Base-by-base conservation (phyloP, 2,113 vertebrate species). In the Numida meleagris region DNA sequence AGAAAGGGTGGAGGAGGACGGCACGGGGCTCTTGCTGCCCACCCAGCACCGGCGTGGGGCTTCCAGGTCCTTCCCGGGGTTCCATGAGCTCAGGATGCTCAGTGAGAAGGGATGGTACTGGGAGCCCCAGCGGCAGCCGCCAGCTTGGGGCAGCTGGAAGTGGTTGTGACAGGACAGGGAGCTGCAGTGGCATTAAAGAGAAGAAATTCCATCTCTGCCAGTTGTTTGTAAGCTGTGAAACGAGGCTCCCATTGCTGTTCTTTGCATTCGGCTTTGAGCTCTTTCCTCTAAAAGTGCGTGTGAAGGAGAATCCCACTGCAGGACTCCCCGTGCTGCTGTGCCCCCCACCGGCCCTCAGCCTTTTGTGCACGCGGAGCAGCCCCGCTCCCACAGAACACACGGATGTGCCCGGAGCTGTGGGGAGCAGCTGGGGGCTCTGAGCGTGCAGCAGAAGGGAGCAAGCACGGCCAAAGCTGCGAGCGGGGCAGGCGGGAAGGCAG, bases 361-460 rank as follows among this genome's bases (percentile, higher is more conserved):
- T 53, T 53, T 29, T 27, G n/a, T 43, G 55, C 12, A 55, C 83
- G 2, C 5, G 9, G 43, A 27, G 12, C 13, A 11, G 25, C 24
- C 46, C 57, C 12, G 11, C 71, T 76, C 75, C 61, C 15, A 73
- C 42, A 16, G 0, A 10, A 36, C 46, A 4, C 29, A 43, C 2
- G 1, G 38, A 82, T 1, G 0, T 34, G 83, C 82, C 77, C 7
- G 12, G 46, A 57, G 27, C 66, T 15, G 0, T 53, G 4, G 65
- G 51, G 51, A 50, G 79, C 68, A 2, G 50, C 86, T 15, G 67
- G 85, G 85, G 58, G 20, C 65, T 24, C 4, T 18, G 84, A 40
- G 0, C 0, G n/a, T 51, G 0, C 36, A 2, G 67, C 86, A 14
- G 33, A 53, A 17, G 62, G 7, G 31, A 45, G 33, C 0, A 40